These are phyloP conservation scores for Silurus lanzhouensis DNA, from an alignment of 2,797 vertebrate genomes.

Conservation along the genomic window DNA sequence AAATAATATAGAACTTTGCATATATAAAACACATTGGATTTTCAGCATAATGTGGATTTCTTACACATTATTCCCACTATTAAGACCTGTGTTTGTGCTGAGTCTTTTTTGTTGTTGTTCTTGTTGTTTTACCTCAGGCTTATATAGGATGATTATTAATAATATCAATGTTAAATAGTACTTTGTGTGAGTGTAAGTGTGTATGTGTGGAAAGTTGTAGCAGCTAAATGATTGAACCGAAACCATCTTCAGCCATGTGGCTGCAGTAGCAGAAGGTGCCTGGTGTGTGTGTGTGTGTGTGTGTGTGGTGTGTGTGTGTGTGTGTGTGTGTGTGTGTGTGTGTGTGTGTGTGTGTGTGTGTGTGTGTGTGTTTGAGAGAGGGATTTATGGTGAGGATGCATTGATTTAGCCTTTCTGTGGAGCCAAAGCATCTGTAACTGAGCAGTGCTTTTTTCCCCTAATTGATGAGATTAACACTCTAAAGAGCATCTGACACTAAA, in stretches of 20 bases:
- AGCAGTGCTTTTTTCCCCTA: constrained; percentile 70
- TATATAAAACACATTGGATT: background rate
- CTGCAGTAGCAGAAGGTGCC: constrained; percentile 46
- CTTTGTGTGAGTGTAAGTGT: background rate
- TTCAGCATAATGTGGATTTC: background rate
- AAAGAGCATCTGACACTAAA: constrained; percentile 29
- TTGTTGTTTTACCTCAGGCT: background rate
- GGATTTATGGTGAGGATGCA: constrained; percentile 75
- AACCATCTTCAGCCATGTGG: constrained; percentile 64
- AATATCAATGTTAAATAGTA: background rate
- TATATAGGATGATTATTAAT: background rate
- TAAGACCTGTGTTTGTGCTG: background rate
- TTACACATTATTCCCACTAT: background rate
- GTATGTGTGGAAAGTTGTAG: constrained; percentile 2
- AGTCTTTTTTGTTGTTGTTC: too few species aligned
- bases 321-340: too few species aligned
- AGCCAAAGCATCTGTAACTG: constrained; percentile 74
- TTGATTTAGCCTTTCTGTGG: constrained; percentile 75
- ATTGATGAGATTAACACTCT: constrained; percentile 72
- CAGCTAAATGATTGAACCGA: constrained; percentile 56
- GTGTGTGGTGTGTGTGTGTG: too few species aligned
- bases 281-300: too few species aligned
- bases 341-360: background rate
- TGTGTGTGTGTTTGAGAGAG: constrained; percentile 41
- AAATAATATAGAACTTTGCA: background rate